A percentile compares a stretch with the other conserved stretches of the same genome.
These are phyloP conservation scores for Crossoptilon crossoptilon DNA, from an alignment of 2,797 vertebrate genomes.

Conservation along the genomic window DNA sequence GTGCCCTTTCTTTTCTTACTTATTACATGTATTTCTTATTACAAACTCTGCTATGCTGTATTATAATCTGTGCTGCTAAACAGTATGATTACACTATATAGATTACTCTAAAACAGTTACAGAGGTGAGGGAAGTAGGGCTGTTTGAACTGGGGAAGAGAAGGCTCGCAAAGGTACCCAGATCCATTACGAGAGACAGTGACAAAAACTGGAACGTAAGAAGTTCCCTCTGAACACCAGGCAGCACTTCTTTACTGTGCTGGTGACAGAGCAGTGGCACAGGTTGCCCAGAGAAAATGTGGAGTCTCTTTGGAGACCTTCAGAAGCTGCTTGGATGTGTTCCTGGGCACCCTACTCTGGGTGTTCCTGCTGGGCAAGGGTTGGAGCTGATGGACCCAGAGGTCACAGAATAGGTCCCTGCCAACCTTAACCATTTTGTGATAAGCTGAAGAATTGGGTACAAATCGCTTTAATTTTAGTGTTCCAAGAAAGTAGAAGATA, in stretches of 20 bases:
- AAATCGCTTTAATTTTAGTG: background rate
- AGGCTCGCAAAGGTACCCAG: background rate
- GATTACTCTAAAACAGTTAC: background rate
- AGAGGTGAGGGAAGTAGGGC: no score
- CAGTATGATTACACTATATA: background rate
- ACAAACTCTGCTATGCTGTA: rapidly evolving
- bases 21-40: background rate
- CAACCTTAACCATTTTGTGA: background rate
- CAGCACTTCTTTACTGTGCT: background rate
- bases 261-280: no score
- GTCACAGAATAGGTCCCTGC: background rate
- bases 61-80: background rate
- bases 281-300: background rate
- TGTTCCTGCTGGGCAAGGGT: background rate
- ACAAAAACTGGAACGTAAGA: background rate
- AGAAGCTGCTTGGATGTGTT: background rate
- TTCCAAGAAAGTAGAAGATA: background rate
- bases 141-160: background rate
- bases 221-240: background rate
- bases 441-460: background rate
- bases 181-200: background rate
- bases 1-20: background rate
- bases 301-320: background rate
- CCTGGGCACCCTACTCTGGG: background rate
- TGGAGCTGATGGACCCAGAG: background rate